Base-by-base conservation (phyloP, 2,888 invertebrate species). In the Hydrotaea cyrtoneurina region DNA sequence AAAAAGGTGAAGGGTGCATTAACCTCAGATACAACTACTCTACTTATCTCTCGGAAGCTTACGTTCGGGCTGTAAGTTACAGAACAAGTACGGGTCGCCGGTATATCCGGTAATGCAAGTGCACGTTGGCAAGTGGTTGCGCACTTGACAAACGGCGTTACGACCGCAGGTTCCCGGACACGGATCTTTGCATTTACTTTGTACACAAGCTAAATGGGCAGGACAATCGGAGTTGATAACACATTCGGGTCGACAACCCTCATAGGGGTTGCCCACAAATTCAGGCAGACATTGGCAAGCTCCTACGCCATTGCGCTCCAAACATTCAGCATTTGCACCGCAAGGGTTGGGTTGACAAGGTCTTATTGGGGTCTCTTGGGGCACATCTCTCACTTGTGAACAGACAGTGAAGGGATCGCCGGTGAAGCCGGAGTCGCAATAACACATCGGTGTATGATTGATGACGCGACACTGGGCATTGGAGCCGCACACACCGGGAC, bases 151-250 rank as follows among this genome's bases (percentile, higher is more conserved):
- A 46, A 94, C 92, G n/a, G 96, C 95, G 88, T 96, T 95, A 82
- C 94, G 93, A 5, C 96, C 96, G 89, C 96, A 97, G 17, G 95
- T 94, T 88, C 96, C 96, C 2, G 95, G 95, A 88, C 96, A 97
- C 17, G 96, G 96, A 92, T 96, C 95, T 89, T 94, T 93, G 90
- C 96, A 96, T 92, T 95, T 96, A 86, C 94, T 95, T 87, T 94
- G 94, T 7, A 95, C 92, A 88, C 96, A 96, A 17, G 96, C 95
- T 89, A 93, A 94, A 86, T 95, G 94, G 73, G 94, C 94, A 19
- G 95, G 93, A 91, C 96, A 96, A 89, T 96, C 96, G 0, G 95
- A 94, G 90, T 96, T 96, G 3, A 95, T 90, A 0, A 94, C 93
- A 91, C 96, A 96, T 92, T 96, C 96, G 0, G 96, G 96, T 88